Base-by-base conservation (phyloP, 2,113 vertebrate genomes). In the Protobothrops mucrosquamatus region DNA sequence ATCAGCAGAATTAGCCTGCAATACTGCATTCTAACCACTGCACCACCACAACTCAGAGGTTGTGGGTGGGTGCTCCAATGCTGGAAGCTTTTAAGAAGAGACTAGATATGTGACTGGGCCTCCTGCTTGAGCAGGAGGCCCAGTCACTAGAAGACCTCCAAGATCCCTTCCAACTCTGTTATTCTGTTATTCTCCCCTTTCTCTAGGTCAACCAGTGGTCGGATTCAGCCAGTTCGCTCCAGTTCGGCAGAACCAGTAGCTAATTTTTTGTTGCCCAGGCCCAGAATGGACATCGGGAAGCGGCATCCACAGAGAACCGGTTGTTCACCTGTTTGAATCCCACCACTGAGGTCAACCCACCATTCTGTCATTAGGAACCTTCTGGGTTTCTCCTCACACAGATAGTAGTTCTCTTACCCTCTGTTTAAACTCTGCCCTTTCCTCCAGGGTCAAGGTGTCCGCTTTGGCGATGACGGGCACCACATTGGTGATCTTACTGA, bases 391-490 rank as follows among this genome's bases (percentile, higher is more conserved):
- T 48, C 11, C n/a, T 91, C 3, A 3, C 23, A 22, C 29, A 51
- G 48, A 8, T 34, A 20, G 29, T 26, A 2, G 7, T 54, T 2
- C 4, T 56, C 97, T 98, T 95, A 99, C 98, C 98, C 97, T 96
- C 92, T 98, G 97, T 92, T 98, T 99, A 95, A 99, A 99, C 93
- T 98, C 98, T 89, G 97, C 97, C 59, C 98, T 97, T 89, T 99
- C 98, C 87, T 99, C 98, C 52, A 99, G 97, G 88, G 98, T 99
- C 26, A 99, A 97, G 0, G 98, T 98, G 97, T 99, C 98, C 0
- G 98, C 98, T 95, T 99, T 99, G 94, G 98, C 98, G 0, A 99
- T 99, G 94, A 99, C 98, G 0, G 98, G 98, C 22, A 99, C 98
- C 56, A 99, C 98, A 52, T 98, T 99, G 91, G 99, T 98, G 0